Percentiles rank a stretch among this genome's conserved stretches.
These are phyloP conservation scores for Diaperis boleti DNA, from an alignment of 2,888 invertebrate genomes.

Conservation along the genomic window DNA sequence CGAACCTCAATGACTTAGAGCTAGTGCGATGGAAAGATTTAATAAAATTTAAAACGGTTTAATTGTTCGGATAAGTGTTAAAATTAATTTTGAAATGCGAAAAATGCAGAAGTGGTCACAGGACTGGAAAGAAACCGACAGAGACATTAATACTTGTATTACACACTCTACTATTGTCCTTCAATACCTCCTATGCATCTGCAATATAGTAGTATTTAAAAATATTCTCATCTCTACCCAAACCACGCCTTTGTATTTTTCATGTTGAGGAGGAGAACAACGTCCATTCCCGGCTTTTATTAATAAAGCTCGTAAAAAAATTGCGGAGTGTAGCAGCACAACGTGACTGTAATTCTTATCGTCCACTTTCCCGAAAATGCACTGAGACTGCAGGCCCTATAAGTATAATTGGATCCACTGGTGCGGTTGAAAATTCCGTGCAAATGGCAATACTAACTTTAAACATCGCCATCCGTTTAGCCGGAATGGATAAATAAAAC, in stretches of 20 bases:
- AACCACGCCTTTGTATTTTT: constrained; percentile 10
- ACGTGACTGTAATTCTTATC: constrained; percentile 30
- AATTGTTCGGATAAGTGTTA: no score
- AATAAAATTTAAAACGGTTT: no score
- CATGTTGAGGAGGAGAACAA: background rate
- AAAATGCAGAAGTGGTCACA: no score
- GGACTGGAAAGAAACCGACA: no score
- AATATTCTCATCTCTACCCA: background rate
- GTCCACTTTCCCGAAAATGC: constrained; percentile 15
- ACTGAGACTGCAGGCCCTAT: constrained; percentile 12
- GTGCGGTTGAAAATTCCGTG: constrained; percentile 1
- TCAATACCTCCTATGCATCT: no score
- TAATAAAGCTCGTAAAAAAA: constrained; percentile 31
- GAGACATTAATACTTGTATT: no score
- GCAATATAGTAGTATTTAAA: background rate
- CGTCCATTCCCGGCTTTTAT: constrained; percentile 16
- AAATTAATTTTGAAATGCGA: no score
- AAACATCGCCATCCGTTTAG: background rate
- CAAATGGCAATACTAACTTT: background rate
- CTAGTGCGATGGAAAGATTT: no score
- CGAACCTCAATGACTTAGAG: constrained; percentile 23
- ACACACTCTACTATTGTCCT: no score
- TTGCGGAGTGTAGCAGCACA: constrained; percentile 16
- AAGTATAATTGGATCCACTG: constrained; percentile 6
- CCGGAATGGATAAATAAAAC: constrained; percentile 9